phyloP scores from a whole-genome alignment of 2,888 invertebrate genomes.

The Eristalinus aeneus region DNA sequence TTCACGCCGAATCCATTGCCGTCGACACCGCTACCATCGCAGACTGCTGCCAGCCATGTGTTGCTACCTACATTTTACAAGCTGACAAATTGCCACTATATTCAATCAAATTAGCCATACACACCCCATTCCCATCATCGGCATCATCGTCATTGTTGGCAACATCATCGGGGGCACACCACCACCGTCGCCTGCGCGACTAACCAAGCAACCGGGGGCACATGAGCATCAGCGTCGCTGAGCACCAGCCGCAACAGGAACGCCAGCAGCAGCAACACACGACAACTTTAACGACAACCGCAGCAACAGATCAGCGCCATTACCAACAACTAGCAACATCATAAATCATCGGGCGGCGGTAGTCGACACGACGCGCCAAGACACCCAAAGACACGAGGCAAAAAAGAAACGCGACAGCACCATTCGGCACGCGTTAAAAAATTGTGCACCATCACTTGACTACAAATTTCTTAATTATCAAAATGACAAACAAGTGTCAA shows the following conservation, averaged over 20 bases:
- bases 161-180: slow-evolving; percentile 39
- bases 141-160: slow-evolving; percentile 51
- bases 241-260: slow-evolving; percentile 2
- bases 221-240: slow-evolving; percentile 12
- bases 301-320: slow-evolving; percentile 68
- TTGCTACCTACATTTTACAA: slow-evolving; percentile 62
- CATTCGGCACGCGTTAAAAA: slow-evolving; percentile 68
- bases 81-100: slow-evolving; percentile 69
- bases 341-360: slow-evolving; percentile 61
- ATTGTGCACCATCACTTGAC: slow-evolving; percentile 65
- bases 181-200: slow-evolving; percentile 19
- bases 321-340: slow-evolving; percentile 69
- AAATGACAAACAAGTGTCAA: slow-evolving; percentile 68
- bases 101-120: slow-evolving; percentile 69
- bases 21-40: background rate
- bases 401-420: slow-evolving; percentile 1
- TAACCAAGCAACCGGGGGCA: background rate
- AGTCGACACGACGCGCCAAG: slow-evolving; percentile 53
- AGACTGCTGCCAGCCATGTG: slow-evolving; percentile 27
- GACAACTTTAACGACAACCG: slow-evolving; percentile 35
- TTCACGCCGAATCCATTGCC: background rate
- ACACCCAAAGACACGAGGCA: slow-evolving; percentile 41
- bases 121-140: slow-evolving; percentile 67
- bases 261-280: slow-evolving; percentile 23
- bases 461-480: slow-evolving; percentile 69